Percentiles rank a stretch among this genome's conserved stretches.
phyloP scores from a whole-genome alignment of 1,140 invertebrate species.

The Ceratina japonica region DNA sequence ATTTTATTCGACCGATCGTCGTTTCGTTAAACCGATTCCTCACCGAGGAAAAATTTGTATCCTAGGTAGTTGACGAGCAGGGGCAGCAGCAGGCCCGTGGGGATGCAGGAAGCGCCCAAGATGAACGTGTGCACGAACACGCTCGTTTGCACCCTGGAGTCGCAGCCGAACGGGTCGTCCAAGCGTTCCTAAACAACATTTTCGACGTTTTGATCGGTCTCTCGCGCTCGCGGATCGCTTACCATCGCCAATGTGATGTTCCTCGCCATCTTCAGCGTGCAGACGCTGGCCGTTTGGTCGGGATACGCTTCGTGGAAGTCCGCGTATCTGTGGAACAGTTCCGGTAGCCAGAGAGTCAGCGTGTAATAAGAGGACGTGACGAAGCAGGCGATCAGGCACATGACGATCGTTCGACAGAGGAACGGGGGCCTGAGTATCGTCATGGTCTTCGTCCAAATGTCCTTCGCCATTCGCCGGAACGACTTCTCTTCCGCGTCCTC shows the following conservation, averaged over 20 bases:
- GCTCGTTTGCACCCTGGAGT: slow-evolving; percentile 62
- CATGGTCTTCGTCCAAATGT: slow-evolving; percentile 58
- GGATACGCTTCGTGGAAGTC: slow-evolving; percentile 69
- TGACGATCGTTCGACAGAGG: slow-evolving; percentile 55
- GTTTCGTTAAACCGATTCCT: slow-evolving; percentile 27
- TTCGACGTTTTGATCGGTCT: too few relatives aligned
- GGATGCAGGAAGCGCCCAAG: slow-evolving; percentile 73
- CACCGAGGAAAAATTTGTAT: slow-evolving; percentile 73
- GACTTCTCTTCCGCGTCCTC: slow-evolving; percentile 30
- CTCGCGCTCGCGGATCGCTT: too few relatives aligned
- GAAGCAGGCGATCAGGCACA: slow-evolving; percentile 60
- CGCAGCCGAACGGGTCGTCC: slow-evolving; percentile 56
- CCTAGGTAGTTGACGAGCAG: slow-evolving; percentile 73
- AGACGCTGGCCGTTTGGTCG: slow-evolving; percentile 69
- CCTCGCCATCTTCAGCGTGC: slow-evolving; percentile 49
- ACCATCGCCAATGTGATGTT: background rate
- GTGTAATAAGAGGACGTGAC: slow-evolving; percentile 76
- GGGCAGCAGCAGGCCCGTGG: slow-evolving; percentile 72
- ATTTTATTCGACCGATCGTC: too few relatives aligned
- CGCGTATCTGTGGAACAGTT: slow-evolving; percentile 77
- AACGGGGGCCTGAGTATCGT: slow-evolving; percentile 63
- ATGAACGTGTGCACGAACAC: slow-evolving; percentile 74
- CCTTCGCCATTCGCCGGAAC: slow-evolving; percentile 32
- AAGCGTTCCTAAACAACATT: background rate
- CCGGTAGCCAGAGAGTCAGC: slow-evolving; percentile 80